phyloP scores from a whole-genome alignment of 2,113 vertebrate genomes.

The Baryphthengus martii region DNA sequence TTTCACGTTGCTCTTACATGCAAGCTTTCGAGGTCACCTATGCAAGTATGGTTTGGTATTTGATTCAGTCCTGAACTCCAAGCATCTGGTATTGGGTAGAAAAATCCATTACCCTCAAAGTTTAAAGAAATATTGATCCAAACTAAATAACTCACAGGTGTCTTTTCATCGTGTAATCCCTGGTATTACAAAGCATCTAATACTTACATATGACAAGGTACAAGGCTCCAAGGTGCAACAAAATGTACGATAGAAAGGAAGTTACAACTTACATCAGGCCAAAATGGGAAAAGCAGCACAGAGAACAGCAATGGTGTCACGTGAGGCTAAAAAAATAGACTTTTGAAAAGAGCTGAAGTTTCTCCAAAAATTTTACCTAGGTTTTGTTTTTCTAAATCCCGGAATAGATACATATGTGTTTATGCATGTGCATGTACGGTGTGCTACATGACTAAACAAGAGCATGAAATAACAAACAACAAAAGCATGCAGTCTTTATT shows the following conservation, averaged over 20 bases:
- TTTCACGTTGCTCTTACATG: neutral
- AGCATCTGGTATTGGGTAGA: neutral
- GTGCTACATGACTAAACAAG: neutral
- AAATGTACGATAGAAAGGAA: neutral
- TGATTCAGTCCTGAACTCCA: neutral
- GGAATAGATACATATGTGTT: neutral
- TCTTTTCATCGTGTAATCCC: neutral
- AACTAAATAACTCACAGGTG: neutral
- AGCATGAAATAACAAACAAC: neutral
- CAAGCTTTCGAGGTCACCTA: neutral
- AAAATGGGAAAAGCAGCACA: neutral
- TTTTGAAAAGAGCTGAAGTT: neutral
- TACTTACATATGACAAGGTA: neutral
- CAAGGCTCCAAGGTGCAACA: neutral
- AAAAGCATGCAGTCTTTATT: neutral
- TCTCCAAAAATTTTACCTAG: neutral
- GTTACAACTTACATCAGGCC: neutral
- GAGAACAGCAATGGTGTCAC: neutral
- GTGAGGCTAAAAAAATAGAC: neutral
- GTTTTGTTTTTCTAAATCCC: neutral
- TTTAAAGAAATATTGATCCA: neutral
- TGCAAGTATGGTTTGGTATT: neutral
- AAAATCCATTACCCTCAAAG: neutral
- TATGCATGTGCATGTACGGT: rapidly evolving
- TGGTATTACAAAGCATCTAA: neutral